These are phyloP conservation scores for Furcifer pardalis DNA, from an alignment of 2,797 vertebrate genomes.

Conservation along the genomic window DNA sequence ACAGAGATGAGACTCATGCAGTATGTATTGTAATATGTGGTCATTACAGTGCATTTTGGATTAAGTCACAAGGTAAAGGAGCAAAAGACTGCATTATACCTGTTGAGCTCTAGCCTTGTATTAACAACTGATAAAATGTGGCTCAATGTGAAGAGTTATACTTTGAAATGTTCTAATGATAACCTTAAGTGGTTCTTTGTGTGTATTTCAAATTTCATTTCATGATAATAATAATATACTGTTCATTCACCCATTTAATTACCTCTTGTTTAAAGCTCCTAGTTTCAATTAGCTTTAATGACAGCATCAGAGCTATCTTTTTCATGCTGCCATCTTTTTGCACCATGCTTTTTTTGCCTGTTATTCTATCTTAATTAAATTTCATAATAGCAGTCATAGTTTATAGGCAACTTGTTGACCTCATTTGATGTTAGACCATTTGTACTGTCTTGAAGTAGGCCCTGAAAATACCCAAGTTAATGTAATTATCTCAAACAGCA, in stretches of 20 bases:
- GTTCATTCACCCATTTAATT: constrained; percentile 71
- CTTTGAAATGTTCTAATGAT: constrained; percentile 46
- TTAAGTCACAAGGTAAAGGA: constrained; percentile 35
- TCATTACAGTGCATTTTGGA: constrained; percentile 47
- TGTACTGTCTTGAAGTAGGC: constrained; percentile 50
- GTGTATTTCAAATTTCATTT: constrained; percentile 63
- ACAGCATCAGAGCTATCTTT: constrained; percentile 59
- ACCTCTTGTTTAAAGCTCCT: constrained; percentile 61
- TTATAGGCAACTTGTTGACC: constrained; percentile 64
- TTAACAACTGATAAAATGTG: constrained; percentile 33
- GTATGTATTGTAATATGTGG: too few relatives aligned
- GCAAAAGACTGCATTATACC: constrained; percentile 44
- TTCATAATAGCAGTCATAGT: constrained; percentile 60
- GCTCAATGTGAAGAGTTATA: constrained; percentile 46
- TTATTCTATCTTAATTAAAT: constrained; percentile 67
- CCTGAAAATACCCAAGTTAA: constrained; percentile 51
- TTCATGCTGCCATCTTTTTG: constrained; percentile 52
- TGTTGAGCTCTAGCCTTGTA: constrained; percentile 20
- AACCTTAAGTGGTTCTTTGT: constrained; percentile 54
- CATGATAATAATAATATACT: constrained; percentile 64
- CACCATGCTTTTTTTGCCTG: constrained; percentile 49
- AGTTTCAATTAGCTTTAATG: constrained; percentile 68
- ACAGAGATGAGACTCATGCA: too few relatives aligned
- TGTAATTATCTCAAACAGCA: constrained; percentile 55
- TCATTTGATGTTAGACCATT: constrained; percentile 61